These are phyloP conservation scores for Erinaceus europaeus DNA, from an alignment of 2,113 vertebrate genomes.

Conservation along the genomic window DNA sequence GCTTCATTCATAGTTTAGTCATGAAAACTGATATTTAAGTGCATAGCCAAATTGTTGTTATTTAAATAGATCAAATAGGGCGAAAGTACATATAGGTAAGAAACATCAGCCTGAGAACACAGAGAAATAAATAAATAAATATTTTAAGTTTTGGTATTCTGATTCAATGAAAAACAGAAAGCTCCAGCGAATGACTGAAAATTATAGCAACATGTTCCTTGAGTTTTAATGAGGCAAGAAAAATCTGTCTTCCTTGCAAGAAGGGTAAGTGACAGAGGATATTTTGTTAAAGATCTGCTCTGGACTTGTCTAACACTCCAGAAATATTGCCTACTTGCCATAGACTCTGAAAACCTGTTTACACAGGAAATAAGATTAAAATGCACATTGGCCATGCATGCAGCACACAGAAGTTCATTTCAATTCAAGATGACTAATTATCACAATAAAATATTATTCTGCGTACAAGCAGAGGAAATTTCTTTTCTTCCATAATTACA, in stretches of 20 bases:
- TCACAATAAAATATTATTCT: conserved; percentile 51
- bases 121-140: conserved; percentile 11
- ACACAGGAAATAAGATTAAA: conserved; percentile 56
- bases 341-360: not conserved
- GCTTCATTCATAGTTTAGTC: not conserved
- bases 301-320: conserved; percentile 10
- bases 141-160: not conserved
- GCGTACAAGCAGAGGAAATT: conserved; percentile 38
- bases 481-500: conserved; percentile 52
- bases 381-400: not conserved
- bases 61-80: not conserved
- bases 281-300: conserved; percentile 2
- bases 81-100: not conserved
- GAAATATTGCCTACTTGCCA: conserved; percentile 45
- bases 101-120: not conserved
- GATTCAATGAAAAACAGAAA: conserved; percentile 46
- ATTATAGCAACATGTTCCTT: conserved; percentile 25
- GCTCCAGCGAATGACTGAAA: conserved; percentile 55
- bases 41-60: not conserved
- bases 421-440: conserved; percentile 35
- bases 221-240: conserved; percentile 64
- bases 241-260: conserved; percentile 40
- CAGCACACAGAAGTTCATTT: conserved; percentile 20
- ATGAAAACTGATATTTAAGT: not conserved
- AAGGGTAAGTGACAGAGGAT: conserved; percentile 20